These are phyloP conservation scores for Boulengeromyrus knoepffleri DNA, from an alignment of 2,113 vertebrate genomes.

Conservation along the genomic window DNA sequence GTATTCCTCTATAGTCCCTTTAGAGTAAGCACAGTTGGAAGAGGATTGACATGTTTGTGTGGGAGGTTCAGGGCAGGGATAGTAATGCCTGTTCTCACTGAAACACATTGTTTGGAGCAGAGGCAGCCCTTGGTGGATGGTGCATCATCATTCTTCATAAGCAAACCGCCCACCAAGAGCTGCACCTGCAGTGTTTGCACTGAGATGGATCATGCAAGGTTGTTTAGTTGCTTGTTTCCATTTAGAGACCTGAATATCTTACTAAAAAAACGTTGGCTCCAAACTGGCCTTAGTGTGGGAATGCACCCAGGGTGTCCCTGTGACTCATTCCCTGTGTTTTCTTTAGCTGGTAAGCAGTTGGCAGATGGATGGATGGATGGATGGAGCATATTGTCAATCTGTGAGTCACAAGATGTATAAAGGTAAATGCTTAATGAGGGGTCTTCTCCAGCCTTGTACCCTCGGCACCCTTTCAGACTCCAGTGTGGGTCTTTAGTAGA, in stretches of 20 bases:
- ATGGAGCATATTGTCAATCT: background rate
- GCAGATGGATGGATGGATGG: background rate
- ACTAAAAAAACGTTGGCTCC: background rate
- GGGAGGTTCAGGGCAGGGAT: background rate
- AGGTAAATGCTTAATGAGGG: background rate
- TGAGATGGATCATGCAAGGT: background rate
- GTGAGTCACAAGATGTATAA: background rate
- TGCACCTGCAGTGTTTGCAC: background rate
- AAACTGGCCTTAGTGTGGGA: background rate
- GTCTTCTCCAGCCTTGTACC: background rate
- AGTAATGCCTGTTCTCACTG: background rate
- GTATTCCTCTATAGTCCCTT: background rate
- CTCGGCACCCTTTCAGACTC: background rate
- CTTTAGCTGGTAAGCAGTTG: background rate
- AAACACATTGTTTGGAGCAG: background rate
- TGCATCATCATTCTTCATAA: background rate
- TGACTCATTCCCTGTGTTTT: constrained; percentile 15
- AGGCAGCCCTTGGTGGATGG: background rate
- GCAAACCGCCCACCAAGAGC: background rate
- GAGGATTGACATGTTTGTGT: background rate
- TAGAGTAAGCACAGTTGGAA: background rate
- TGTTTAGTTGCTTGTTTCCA: background rate
- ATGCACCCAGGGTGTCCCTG: background rate
- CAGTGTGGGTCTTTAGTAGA: background rate
- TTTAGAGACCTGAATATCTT: background rate